Percentiles rank a stretch among this genome's conserved stretches.
These are phyloP conservation scores for Baronia brevicornis DNA, from an alignment of 2,888 invertebrate species.

Conservation along the genomic window DNA sequence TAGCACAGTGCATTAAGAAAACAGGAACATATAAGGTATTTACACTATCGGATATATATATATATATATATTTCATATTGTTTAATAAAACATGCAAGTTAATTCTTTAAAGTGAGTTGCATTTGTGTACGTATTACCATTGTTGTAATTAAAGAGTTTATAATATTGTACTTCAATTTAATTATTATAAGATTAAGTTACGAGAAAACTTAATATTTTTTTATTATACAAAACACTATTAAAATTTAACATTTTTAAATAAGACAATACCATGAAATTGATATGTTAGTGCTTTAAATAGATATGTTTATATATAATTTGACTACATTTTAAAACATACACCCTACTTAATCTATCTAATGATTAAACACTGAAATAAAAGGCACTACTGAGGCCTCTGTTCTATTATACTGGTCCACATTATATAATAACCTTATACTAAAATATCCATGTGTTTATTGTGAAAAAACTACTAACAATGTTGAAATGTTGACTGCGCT, in stretches of 20 bases:
- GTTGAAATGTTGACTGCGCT: constrained; percentile 9
- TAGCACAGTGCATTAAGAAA: constrained; percentile 49
- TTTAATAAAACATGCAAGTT: too few relatives aligned
- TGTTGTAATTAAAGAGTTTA: too few relatives aligned
- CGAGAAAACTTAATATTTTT: too few relatives aligned
- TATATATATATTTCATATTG: too few relatives aligned
- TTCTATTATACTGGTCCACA: constrained; percentile 63
- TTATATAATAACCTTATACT: constrained; percentile 23
- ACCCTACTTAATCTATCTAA: constrained; percentile 31
- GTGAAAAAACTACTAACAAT: constrained; percentile 1
- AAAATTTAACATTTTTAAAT: too few relatives aligned
- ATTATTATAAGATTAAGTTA: background rate
- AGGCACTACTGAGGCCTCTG: constrained; percentile 72
- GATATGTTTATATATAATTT: constrained; percentile 18
- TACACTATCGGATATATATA: too few relatives aligned
- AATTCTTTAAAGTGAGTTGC: too few relatives aligned
- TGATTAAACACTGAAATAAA: constrained; percentile 36
- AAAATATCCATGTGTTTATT: constrained; percentile 18
- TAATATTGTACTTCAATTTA: too few relatives aligned
- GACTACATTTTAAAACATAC: constrained; percentile 50
- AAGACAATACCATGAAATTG: constrained; percentile 18
- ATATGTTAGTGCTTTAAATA: constrained; percentile 28
- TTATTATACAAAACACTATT: too few relatives aligned
- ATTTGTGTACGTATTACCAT: too few relatives aligned
- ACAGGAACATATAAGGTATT: too few relatives aligned